phyloP scores from a whole-genome alignment of 2,797 vertebrate species.

The Spinus pinus region DNA sequence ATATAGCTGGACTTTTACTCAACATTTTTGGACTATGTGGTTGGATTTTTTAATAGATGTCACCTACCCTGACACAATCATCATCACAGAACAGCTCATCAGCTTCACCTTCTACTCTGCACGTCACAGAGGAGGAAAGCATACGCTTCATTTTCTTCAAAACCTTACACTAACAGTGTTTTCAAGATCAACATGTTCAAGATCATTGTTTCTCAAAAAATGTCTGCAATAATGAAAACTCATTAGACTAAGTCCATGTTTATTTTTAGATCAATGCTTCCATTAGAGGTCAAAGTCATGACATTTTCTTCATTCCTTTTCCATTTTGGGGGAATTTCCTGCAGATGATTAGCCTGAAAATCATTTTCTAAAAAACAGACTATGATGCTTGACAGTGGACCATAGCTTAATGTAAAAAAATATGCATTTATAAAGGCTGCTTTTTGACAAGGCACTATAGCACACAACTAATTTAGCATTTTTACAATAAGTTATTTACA shows the following conservation, averaged over 20 bases:
- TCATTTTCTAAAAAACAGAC: neutral
- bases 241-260: neutral
- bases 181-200: neutral
- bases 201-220: neutral
- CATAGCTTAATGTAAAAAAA: neutral
- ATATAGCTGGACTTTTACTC: neutral
- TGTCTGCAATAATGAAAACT: neutral
- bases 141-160: neutral
- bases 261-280: constrained; percentile 12
- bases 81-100: neutral
- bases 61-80: neutral
- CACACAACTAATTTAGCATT: neutral
- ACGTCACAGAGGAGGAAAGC: neutral
- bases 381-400: neutral
- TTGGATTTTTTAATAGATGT: neutral
- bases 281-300: constrained; percentile 1
- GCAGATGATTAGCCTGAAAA: neutral
- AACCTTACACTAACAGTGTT: neutral
- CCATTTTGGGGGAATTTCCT: constrained; percentile 4
- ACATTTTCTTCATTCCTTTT: constrained; percentile 44
- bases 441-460: neutral
- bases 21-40: neutral
- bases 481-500: neutral
- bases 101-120: neutral
- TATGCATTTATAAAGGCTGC: neutral